Evolutionary conservation across 2,797 vertebrate genomes (phyloP), one percentile per base, ranked within the genome.

Genomic region (Pseudopleuronectes americanus): DNA sequence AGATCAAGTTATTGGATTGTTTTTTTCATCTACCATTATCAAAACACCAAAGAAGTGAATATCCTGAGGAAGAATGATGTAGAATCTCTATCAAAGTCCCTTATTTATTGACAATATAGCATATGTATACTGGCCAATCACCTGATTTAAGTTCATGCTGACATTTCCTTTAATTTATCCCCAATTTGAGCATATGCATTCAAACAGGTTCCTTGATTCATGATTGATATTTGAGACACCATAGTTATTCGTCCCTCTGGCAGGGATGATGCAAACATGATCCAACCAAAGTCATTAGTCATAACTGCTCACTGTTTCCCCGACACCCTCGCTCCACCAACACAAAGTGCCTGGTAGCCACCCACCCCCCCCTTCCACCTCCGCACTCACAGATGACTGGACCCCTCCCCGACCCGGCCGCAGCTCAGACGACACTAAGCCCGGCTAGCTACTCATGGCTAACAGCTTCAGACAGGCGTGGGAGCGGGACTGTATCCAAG

Each of bases 381-480:
- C 45, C 8, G 1, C 70, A 55, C 23, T 13, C 58, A 4, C 23
- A 84, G 76, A 86, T 86, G 83, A 85, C 77, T 76, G 78, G 68
- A 85, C 72, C 68, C 78, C 91, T 85, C 91, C 88, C 88, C 80
- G 31, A 23, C 5, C 76, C 77, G 76, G 91, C 93, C 89, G 55
- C 84, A 87, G 87, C 90, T 91, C 93, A 94, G 93, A 95, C 93
- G 87, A 80, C 84, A 90, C 91, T 95, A 95, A 96, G 92, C 95
- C 95, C 93, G 91, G 89, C 91, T 91, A 95, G 92, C 93, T 87
- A 91, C 93, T 96, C 95, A 95, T 89, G 90, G 92, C 92, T 98
- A 98, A 99, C 95, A 95, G 94, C 95, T 98, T 97, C 96, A 96
- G 96, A 98, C 96, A 97, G 96, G 95, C 95, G 96, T 99, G 97